These are phyloP conservation scores for Drosophila littoralis DNA, from an alignment of 1,140 invertebrate genomes.

Conservation along the genomic window DNA sequence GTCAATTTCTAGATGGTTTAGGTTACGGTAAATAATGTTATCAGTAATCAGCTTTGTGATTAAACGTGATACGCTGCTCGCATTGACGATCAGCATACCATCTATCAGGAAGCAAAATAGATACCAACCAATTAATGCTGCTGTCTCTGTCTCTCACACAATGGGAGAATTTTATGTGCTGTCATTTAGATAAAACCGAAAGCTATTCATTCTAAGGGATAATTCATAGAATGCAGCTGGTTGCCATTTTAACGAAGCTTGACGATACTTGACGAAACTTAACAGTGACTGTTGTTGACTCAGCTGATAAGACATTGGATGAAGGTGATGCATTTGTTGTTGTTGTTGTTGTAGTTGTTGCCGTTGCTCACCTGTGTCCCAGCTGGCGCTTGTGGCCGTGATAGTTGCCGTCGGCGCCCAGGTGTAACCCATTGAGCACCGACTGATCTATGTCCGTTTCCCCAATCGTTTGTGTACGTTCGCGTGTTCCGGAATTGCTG, in stretches of 20 bases:
- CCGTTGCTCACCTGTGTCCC: conserved; percentile 72
- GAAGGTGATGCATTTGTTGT: background rate
- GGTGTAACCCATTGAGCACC: conserved; percentile 66
- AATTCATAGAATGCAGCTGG: background rate
- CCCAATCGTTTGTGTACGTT: conserved; percentile 66
- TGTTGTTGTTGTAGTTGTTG: background rate
- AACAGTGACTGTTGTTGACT: conserved; percentile 10
- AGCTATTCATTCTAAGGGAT: background rate
- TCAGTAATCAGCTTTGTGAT: no score
- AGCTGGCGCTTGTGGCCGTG: conserved; percentile 76
- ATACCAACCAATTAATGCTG: background rate
- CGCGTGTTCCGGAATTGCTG: conserved; percentile 30
- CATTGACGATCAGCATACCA: background rate
- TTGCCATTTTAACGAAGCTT: background rate
- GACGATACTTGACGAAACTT: background rate
- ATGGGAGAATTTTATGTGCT: background rate
- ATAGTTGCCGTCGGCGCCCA: conserved; percentile 46
- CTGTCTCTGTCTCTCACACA: background rate
- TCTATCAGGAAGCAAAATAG: background rate
- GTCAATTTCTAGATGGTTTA: no score
- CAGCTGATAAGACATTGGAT: conserved; percentile 24
- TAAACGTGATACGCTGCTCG: no score
- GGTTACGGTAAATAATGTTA: no score
- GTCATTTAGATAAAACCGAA: background rate
- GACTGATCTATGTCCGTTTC: conserved; percentile 79